Base-by-base conservation (phyloP, 2,888 invertebrate genomes). In the Cryptocheilus praepositus region DNA sequence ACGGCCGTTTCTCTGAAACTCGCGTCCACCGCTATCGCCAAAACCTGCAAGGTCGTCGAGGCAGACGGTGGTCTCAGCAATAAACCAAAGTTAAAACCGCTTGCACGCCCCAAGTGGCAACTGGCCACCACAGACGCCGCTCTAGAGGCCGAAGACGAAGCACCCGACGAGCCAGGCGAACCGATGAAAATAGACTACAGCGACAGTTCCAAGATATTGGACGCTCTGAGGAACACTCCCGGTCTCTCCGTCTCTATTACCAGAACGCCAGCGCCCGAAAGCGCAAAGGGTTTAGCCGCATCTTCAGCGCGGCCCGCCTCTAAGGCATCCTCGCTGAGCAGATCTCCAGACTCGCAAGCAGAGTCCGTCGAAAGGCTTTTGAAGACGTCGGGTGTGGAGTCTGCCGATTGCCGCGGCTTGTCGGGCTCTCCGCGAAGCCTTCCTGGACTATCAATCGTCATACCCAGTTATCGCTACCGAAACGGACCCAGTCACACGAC, bases 241-340 rank as follows among this genome's bases (percentile, higher is more conserved):
- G 87, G 86, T 0, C 76, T 88, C 0, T 85, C 87, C 3, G 80
- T 88, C 7, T 87, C 87, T 2, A 77, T 87, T 36, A 83, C 83
- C 5, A 82, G 81, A 36, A 74, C 68, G 4, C 77, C 69, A 45
- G 68, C 79, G 81, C 73, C 76, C 1, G 80, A 81, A 22, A 58
- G 61, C 46, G 19, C 71, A 25, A 79, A 74, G 13, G 72, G 46
- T 45, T 1, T 49, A 5, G 43, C 56, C 0, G 52, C 16, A 4
- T 16, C 67, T 1, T 53, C 65, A 3, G 43, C 61, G 25, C 69
- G 76, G 11, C 66, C 74, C 8, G 15, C 71, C 18, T 80, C 81
- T 46, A 81, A 81, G 46, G 70, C 76, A 5, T 77, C 78, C 4
- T 74, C 81, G 16, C 75, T 77, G 53, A 83, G 81, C 65, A 81